Evolutionary conservation across 2,113 vertebrate species (phyloP).

Genomic region (Burhinus bistriatus): DNA sequence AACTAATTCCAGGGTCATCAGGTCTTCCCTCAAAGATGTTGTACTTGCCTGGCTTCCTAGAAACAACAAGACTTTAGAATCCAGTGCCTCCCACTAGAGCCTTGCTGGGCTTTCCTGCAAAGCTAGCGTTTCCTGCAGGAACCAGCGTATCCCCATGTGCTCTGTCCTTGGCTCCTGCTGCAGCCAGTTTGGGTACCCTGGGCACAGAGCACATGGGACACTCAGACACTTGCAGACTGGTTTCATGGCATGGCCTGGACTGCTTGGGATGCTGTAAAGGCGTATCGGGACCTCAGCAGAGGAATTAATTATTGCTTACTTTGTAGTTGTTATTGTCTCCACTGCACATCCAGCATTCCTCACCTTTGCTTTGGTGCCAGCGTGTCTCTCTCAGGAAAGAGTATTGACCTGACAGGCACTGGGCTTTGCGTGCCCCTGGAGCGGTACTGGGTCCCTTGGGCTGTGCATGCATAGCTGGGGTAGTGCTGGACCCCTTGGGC

Average conservation of each 20-base stretch:
- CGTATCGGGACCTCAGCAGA: neutral
- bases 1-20: neutral
- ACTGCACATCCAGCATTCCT: neutral
- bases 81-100: neutral
- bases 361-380: neutral
- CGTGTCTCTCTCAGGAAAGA: neutral
- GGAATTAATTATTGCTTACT: neutral
- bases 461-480: neutral
- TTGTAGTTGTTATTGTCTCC: neutral
- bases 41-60: neutral
- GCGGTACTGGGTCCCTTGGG: neutral
- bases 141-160: rapidly evolving
- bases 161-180: neutral
- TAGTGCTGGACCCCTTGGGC: no score
- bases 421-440: neutral
- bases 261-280: neutral
- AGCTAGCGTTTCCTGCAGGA: neutral
- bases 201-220: neutral
- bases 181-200: neutral
- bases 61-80: neutral
- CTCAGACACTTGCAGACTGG: neutral
- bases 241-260: neutral
- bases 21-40: neutral
- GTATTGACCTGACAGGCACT: neutral
- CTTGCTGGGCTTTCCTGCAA: neutral